Evolutionary conservation across 1,140 invertebrate species (phyloP), one percentile per base, ranked within the genome.

Genomic region (Pseudomyrmex gracilis): DNA sequence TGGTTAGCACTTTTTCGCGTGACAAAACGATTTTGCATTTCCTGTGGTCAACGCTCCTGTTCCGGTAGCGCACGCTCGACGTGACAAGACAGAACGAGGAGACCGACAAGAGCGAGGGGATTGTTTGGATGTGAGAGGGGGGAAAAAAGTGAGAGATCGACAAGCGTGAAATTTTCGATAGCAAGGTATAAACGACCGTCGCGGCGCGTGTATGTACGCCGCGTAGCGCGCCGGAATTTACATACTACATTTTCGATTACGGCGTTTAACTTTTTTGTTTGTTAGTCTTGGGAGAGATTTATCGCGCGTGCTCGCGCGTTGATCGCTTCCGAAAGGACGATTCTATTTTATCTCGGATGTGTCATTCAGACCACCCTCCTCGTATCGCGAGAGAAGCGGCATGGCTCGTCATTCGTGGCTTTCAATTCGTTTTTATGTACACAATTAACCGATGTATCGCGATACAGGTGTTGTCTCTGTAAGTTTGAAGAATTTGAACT

Each of bases 211-310:
- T 80, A 58, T n/a, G 66, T 80, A 58, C 5, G 51, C 73, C 53
- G 43, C 61, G 51, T 22, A 22, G 17, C 61, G 17, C 61, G 17
- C 51, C 3, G 20, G 64, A 66, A 80, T 80, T 80, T 80, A 80
- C 76, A 80, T 80, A 80, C 76, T 80, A 80, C 76, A 80, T 80
- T 80, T 80, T 80, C 76, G 76, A 80, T 80, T 80, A 80, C 76
- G 66, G 76, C 66, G 53, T 70, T 80, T 80, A 80, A 80, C 76
- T 80, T 80, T 80, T 80, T 80, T 53, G 76, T 80, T 80, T 70
- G 76, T 71, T 66, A 58, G 66, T 80, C 76, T 80, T 80, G 64
- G 43, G 43, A n/a, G 53, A 80, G 76, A 80, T 80, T 80, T 80
- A 80, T 80, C 24, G 60, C 12, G 12, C 13, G 9, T 20, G n/a